Evolutionary conservation across 2,888 invertebrate genomes (phyloP).

Genomic region (Mesorhabditis belari): DNA sequence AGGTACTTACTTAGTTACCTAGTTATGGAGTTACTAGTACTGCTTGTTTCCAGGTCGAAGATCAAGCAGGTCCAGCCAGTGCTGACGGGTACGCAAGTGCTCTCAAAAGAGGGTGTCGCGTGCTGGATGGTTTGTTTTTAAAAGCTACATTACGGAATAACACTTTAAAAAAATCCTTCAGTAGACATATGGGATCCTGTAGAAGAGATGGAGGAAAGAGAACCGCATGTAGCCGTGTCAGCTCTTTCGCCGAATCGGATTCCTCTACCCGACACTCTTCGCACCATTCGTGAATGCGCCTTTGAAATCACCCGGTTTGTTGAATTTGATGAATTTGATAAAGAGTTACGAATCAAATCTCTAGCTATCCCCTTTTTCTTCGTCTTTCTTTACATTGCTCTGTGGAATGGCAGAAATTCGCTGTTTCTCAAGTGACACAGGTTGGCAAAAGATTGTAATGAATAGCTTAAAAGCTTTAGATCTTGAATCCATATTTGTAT

Average conservation of each 20-base stretch:
- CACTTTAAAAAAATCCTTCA: slow-evolving; percentile 34
- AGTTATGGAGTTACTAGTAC: no score
- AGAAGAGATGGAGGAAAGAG: slow-evolving; percentile 40
- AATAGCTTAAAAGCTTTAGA: background rate
- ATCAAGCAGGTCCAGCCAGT: slow-evolving; percentile 60
- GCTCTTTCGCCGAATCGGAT: slow-evolving; percentile 37
- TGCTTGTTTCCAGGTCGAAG: slow-evolving; percentile 56
- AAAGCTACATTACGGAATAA: background rate
- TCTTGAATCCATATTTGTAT: slow-evolving; percentile 9
- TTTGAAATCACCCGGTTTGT: slow-evolving; percentile 52
- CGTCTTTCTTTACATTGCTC: slow-evolving; percentile 59
- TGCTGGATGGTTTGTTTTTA: slow-evolving; percentile 57
- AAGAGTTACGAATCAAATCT: background rate
- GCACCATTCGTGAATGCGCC: slow-evolving; percentile 58
- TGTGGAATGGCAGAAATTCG: slow-evolving; percentile 55
- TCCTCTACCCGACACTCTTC: slow-evolving; percentile 54
- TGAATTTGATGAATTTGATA: background rate
- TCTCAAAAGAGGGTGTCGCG: slow-evolving; percentile 59
- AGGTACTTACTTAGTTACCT: no score
- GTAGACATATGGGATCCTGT: slow-evolving; percentile 62
- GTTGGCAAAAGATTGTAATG: background rate
- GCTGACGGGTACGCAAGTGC: slow-evolving; percentile 60
- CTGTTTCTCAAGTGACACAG: slow-evolving; percentile 46
- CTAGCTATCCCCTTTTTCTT: slow-evolving; percentile 59
- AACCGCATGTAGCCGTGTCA: slow-evolving; percentile 50